These are phyloP conservation scores for Hirtodrosophila alboralis DNA, from an alignment of 2,888 invertebrate species.

Conservation along the genomic window DNA sequence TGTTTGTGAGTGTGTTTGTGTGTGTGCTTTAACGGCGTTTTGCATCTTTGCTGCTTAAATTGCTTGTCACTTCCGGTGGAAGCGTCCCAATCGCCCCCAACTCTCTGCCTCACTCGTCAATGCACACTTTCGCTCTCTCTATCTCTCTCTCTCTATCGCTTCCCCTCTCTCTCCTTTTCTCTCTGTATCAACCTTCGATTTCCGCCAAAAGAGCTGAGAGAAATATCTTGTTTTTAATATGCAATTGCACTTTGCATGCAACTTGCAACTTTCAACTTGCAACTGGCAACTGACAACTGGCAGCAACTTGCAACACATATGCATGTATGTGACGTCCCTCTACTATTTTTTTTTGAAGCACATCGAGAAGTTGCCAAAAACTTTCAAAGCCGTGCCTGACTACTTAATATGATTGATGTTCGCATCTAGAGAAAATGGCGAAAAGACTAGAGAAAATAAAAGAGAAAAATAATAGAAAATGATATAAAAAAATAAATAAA, in stretches of 20 bases:
- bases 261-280: slow-evolving; percentile 10
- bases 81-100: slow-evolving; percentile 1
- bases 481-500: too few species aligned
- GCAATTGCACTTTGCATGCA: slow-evolving; percentile 24
- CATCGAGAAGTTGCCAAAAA: slow-evolving; percentile 28
- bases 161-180: background rate
- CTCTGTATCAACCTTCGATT: slow-evolving; percentile 31
- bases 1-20: slow-evolving; percentile 7
- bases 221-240: slow-evolving; percentile 11
- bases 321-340: too few species aligned
- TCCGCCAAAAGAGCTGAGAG: slow-evolving; percentile 2
- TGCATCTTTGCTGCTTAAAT: slow-evolving; percentile 49
- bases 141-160: background rate
- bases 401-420: slow-evolving; percentile 56
- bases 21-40: background rate
- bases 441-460: too few species aligned
- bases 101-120: background rate
- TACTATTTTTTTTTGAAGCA: slow-evolving; percentile 20
- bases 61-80: slow-evolving; percentile 65
- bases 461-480: too few species aligned
- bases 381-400: slow-evolving; percentile 21
- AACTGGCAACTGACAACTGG: slow-evolving; percentile 17
- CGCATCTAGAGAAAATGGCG: slow-evolving; percentile 4
- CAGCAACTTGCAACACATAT: slow-evolving; percentile 9
- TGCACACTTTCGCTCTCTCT: background rate